Evolutionary conservation across 2,113 vertebrate genomes (phyloP).

Genomic region (Pontoporia blainvillei): DNA sequence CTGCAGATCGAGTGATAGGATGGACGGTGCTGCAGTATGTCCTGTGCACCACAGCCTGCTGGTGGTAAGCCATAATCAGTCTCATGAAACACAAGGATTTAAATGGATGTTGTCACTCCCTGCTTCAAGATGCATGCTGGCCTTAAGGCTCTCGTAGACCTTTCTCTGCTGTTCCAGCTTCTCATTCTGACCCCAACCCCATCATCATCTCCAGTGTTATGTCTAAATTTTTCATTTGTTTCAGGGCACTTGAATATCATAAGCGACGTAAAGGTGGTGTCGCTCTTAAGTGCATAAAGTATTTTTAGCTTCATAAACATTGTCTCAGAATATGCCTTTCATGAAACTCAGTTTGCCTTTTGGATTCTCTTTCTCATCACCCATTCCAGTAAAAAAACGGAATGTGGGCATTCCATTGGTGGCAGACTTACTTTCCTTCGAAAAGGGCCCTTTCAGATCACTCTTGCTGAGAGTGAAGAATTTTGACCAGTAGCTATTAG

Average conservation of each 20-base stretch:
- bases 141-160: background rate
- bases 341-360: background rate
- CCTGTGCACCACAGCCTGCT: background rate
- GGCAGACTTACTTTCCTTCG: background rate
- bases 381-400: background rate
- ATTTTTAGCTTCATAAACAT: background rate
- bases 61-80: background rate
- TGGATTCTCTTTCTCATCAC: background rate
- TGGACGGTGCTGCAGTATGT: background rate
- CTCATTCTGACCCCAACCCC: background rate
- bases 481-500: background rate
- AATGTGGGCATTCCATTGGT: background rate
- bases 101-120: background rate
- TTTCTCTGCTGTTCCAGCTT: background rate
- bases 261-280: background rate
- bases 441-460: background rate
- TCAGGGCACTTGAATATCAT: background rate
- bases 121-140: background rate
- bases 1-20: background rate
- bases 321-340: background rate
- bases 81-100: background rate
- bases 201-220: background rate
- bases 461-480: background rate
- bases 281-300: background rate
- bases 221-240: constrained; percentile 19